A percentile compares a stretch with the other conserved stretches of the same genome.
These are phyloP conservation scores for Saguinus imperator DNA, from an alignment of 2,113 vertebrate species.

Conservation along the genomic window DNA sequence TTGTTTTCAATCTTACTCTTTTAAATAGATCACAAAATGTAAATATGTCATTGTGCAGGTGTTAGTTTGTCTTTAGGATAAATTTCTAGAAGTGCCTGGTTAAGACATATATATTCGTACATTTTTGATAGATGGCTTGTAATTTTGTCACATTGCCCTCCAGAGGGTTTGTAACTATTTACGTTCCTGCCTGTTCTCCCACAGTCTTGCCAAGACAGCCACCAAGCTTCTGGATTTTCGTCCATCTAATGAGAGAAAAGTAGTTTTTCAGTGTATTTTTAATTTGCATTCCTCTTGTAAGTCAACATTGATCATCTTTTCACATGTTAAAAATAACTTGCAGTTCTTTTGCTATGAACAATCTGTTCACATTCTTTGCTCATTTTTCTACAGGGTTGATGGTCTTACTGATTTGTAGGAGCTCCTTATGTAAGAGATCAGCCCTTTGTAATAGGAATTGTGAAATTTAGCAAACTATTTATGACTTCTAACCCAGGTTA, in stretches of 20 bases:
- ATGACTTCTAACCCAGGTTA: background rate
- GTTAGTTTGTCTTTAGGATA: slow-evolving; percentile 14
- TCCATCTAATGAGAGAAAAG: background rate
- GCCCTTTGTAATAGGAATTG: background rate
- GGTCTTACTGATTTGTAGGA: background rate
- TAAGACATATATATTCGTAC: background rate
- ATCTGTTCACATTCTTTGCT: background rate
- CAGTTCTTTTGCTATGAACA: background rate
- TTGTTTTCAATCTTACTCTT: background rate
- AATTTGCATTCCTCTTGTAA: background rate
- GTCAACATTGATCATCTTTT: background rate
- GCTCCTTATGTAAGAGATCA: background rate
- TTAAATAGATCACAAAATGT: background rate
- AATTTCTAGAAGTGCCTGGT: background rate
- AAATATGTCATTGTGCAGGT: background rate
- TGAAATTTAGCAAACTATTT: slow-evolving; percentile 9
- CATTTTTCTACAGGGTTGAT: background rate
- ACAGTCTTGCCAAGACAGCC: background rate
- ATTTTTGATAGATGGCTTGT: slow-evolving; percentile 15
- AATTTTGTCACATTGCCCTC: slow-evolving; percentile 11
- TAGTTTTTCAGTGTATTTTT: background rate
- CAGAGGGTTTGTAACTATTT: background rate
- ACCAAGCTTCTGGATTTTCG: slow-evolving; percentile 8
- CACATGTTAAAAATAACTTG: background rate
- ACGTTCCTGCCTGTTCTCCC: background rate